Evolutionary conservation across 1,140 invertebrate genomes (phyloP), one percentile per base, ranked within the genome.

Genomic region (Apocrypta bakeri): DNA sequence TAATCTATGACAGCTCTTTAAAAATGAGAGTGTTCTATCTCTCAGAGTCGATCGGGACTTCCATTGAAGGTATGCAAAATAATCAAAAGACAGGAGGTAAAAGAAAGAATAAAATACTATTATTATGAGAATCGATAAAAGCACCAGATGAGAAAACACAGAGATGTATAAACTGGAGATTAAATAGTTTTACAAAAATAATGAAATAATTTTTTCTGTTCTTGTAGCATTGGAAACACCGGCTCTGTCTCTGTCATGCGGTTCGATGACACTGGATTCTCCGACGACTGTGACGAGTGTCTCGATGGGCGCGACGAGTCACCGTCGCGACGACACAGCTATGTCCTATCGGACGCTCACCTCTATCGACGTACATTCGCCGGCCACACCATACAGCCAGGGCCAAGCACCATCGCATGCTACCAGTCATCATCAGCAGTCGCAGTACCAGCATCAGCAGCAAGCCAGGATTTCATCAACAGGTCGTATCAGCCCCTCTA

Each of bases 221-320:
- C 48, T 87, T 88, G 37, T 84, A 92, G 91, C 90, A 42, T 88
- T 91, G 90, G 91, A 86, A 92, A 92, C 91, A 69, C 91, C 91
- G 87, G 90, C 89, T 90, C 90, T 92, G 86, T 94, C 93, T 91
- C 92, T 93, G 87, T 94, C 93, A 88, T 94, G 93, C 93, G 93
- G 93, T 84, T 94, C 93, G 89, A 94, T 94, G 92, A 93, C 92
- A 86, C 90, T 93, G 90, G 92, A 92, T 90, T 93, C 93, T 89
- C 91, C 91, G 91, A 92, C 90, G 91, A 92, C 91, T 92, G 91
- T 87, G 91, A 92, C 91, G 91, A 92, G 89, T 92, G 90, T 88
- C 90, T 92, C 90, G 89, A 91, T 88, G 89, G 90, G 88, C 84
- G 90, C 88, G 90, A 91, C 88, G 90, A 91, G 86, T 92, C 91